Conservation (phyloP, 2,888 invertebrate species). For the Cremastinae sp. region DNA sequence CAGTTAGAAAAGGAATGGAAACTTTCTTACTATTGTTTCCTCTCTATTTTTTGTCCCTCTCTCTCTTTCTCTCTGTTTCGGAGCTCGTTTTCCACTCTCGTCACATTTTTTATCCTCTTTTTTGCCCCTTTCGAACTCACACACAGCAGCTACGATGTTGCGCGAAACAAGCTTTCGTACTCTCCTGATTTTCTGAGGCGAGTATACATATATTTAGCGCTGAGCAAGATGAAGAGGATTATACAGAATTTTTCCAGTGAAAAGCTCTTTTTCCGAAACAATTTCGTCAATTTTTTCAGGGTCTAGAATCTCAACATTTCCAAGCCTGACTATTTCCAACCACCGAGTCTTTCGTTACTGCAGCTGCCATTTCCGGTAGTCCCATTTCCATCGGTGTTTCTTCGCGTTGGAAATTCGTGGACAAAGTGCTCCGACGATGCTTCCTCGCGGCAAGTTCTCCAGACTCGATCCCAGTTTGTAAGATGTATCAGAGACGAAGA, state of each 20-base stretch:
- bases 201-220: no score
- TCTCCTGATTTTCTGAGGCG: not conserved
- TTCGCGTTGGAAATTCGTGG: constrained; percentile 17
- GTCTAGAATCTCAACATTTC: not conserved
- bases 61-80: not conserved
- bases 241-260: no score
- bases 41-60: constrained; percentile 17
- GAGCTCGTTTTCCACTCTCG: not conserved
- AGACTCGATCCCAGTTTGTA: constrained; percentile 26
- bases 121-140: not conserved
- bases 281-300: no score
- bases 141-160: not conserved
- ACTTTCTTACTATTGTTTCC: constrained; percentile 47
- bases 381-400: constrained; percentile 29
- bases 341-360: constrained; percentile 4
- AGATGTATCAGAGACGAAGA: constrained; percentile 72
- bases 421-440: constrained; percentile 59
- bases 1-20: constrained; percentile 32
- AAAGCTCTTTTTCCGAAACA: no score
- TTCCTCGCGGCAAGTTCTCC: constrained; percentile 56
- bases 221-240: no score
- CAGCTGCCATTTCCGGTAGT: constrained; percentile 19
- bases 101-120: constrained; percentile 8
- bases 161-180: not conserved
- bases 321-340: not conserved